Percentiles rank a stretch among this genome's conserved stretches.
Conservation (phyloP, 1,140 invertebrate species). For the Eufriesea mexicana region DNA sequence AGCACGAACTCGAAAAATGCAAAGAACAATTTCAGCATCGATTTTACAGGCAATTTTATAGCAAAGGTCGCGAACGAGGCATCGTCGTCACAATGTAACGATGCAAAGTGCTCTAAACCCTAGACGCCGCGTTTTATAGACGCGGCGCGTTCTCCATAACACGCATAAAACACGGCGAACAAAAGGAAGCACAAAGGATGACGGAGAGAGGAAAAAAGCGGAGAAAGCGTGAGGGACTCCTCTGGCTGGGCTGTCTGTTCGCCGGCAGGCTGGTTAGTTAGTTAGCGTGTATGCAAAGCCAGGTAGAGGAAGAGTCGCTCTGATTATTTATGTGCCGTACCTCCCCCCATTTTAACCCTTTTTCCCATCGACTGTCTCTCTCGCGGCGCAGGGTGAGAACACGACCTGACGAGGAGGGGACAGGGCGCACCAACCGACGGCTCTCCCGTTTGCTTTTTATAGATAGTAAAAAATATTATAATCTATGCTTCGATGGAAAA, state of each 20-base stretch:
- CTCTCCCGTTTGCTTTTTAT: conserved; percentile 74
- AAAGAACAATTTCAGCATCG: not conserved
- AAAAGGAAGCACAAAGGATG: conserved; percentile 33
- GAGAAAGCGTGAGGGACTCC: conserved; percentile 39
- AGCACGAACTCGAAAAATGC: rapidly evolving
- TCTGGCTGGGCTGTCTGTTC: conserved; percentile 33
- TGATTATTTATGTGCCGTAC: conserved; percentile 71
- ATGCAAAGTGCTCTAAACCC: not conserved
- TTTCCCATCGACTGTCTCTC: conserved; percentile 36
- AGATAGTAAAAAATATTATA: conserved; percentile 82
- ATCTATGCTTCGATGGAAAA: conserved; percentile 81
- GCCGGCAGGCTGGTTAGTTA: conserved; percentile 67
- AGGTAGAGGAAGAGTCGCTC: conserved; percentile 67
- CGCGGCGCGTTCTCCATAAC: not conserved
- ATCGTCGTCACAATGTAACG: not conserved
- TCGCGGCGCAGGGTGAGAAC: conserved; percentile 63
- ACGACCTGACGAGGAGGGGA: conserved; percentile 57
- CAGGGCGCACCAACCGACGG: conserved; percentile 52
- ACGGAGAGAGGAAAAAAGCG: not conserved
- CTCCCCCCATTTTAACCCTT: conserved; percentile 54
- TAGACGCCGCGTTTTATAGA: not conserved
- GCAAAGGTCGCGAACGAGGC: not conserved
- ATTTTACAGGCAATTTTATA: not conserved
- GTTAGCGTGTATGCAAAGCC: conserved; percentile 76
- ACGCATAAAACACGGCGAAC: conserved; percentile 4